Evolutionary conservation across 64 coral and sea anemone genomes (phyloP), one percentile per base, ranked within the genome.

Genomic region (Trachythela sp.): DNA sequence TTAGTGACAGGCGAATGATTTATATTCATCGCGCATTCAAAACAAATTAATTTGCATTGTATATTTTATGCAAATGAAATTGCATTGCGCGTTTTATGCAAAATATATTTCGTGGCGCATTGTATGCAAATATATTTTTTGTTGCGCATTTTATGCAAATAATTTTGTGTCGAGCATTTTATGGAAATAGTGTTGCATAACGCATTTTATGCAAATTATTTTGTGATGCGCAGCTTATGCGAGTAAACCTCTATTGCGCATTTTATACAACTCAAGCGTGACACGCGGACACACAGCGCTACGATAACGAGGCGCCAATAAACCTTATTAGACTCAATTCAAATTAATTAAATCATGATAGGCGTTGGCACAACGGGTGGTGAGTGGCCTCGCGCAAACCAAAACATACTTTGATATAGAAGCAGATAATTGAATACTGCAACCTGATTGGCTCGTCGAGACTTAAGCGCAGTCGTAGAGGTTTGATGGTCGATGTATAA

Each of bases 281-380:
- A 80, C 75, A 35, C 75, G 75, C 15, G 75, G 2, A 18, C 75
- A 39, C 27, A 30, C 33, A 34, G 30, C 3, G 37, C 30, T 29
- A 80, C 35, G 27, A 80, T 80, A 80, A 80, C 75, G 37, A 80
- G 75, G 75, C 75, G 75, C 75, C 75, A 80, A 80, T 80, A 80
- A 80, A 80, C 75, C 75, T 80, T 80, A 80, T 80, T 80, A 80
- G 75, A 80, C 13, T 80, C 75, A 80, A 80, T 80, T 80, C 9
- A 80, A 80, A 80, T 80, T 80, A 80, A 80, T 80, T 80, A 80
- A 80, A 80, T 80, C 75, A 80, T 39, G 75, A 39, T 64, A 64
- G 56, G 33, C 37, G 31, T 14, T 30, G 27, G 2, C 75, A 35
- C 75, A 15, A 39, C 75, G 34, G 75, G 75, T 72, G 75, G 31